Conservation (phyloP, 2,113 vertebrate genomes). For the Eubucco bourcierii region DNA sequence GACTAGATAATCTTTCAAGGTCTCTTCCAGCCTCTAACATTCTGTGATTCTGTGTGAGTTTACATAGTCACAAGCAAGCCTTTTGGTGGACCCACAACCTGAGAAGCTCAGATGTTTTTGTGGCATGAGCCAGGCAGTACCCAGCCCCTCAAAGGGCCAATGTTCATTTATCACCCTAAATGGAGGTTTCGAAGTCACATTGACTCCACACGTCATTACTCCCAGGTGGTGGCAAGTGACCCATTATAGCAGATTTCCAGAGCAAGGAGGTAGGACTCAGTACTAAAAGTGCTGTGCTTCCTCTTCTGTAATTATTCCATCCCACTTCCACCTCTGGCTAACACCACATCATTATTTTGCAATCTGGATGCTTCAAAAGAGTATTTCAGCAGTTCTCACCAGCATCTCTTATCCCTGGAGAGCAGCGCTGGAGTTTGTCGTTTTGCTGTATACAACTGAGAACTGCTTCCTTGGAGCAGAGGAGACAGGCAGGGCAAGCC, state of each 20-base stretch:
- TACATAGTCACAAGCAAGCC: background rate
- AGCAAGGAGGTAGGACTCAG: background rate
- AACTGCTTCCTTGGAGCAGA: background rate
- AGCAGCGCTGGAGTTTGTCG: background rate
- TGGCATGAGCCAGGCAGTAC: background rate
- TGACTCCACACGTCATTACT: background rate
- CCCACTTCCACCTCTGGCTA: background rate
- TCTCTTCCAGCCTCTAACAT: too few species aligned
- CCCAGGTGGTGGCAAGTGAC: background rate
- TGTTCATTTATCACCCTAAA: background rate
- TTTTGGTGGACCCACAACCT: rapidly evolving
- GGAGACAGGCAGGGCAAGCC: background rate
- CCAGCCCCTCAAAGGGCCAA: background rate
- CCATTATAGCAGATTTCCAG: background rate
- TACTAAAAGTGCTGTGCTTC: background rate
- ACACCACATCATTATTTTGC: background rate
- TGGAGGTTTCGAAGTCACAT: background rate
- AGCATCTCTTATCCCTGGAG: background rate
- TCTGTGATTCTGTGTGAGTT: background rate
- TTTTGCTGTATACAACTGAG: background rate
- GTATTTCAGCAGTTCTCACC: background rate
- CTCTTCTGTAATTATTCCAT: slow-evolving; percentile 16
- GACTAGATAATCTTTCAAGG: too few species aligned
- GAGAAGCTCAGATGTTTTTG: background rate
- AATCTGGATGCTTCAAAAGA: background rate